A percentile compares a stretch with the other conserved stretches of the same genome.
Evolutionary conservation across 2,888 invertebrate species (phyloP).

Genomic region (Biston betularia): DNA sequence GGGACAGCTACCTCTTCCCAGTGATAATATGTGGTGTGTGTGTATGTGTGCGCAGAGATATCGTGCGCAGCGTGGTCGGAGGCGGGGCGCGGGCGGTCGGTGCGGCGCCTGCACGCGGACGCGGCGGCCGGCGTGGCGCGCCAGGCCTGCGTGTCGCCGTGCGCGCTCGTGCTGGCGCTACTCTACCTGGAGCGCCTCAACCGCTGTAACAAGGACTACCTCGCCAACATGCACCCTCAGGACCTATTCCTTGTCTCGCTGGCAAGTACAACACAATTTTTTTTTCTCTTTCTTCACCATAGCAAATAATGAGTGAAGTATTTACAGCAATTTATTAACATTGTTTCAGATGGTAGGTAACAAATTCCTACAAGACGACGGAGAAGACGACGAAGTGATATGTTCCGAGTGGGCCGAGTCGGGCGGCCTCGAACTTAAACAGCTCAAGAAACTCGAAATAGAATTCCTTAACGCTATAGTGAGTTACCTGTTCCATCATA

Average conservation of each 20-base stretch:
- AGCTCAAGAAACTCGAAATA: conserved; percentile 93
- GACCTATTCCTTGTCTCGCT: conserved; percentile 98
- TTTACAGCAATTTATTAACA: background rate
- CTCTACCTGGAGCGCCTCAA: conserved; percentile 97
- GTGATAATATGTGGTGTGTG: background rate
- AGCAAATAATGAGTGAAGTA: no score
- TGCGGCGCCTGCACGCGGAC: conserved; percentile 91
- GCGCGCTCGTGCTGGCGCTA: conserved; percentile 96
- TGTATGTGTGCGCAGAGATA: conserved; percentile 85
- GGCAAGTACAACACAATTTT: conserved; percentile 82
- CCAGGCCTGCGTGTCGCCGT: conserved; percentile 95
- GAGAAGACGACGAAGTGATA: conserved; percentile 96
- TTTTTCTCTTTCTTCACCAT: no score
- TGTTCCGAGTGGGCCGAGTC: conserved; percentile 97
- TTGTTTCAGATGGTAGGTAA: conserved; percentile 95
- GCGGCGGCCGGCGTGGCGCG: conserved; percentile 92
- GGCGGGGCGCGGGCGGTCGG: conserved; percentile 90
- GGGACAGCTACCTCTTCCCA: no score
- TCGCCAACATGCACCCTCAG: conserved; percentile 93
- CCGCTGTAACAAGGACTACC: conserved; percentile 92
- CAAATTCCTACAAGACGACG: conserved; percentile 97
- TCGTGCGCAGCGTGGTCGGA: conserved; percentile 94
- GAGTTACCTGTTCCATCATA: conserved; percentile 66
- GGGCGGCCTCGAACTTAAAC: conserved; percentile 90
- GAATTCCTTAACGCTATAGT: conserved; percentile 96